A percentile compares a stretch with the other conserved stretches of the same genome.
Conservation (phyloP, 2,797 vertebrate genomes). For the Helicolenus hilgendorfi region DNA sequence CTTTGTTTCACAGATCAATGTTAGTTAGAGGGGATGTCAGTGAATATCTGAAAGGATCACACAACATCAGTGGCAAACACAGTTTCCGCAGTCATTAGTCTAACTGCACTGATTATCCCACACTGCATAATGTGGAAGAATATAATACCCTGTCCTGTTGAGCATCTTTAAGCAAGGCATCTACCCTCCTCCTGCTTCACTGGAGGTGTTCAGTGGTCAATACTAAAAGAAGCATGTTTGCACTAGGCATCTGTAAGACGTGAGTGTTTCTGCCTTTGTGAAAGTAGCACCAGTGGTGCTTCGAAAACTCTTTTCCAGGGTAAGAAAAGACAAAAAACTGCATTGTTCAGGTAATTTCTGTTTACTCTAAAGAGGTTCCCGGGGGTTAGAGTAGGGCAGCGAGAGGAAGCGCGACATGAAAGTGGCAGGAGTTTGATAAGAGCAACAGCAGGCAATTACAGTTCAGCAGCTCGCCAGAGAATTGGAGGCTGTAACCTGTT, state of each 20-base stretch:
- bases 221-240: neutral
- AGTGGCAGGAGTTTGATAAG: constrained; percentile 75
- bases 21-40: neutral
- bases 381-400: constrained; percentile 39
- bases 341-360: constrained; percentile 50
- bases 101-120: neutral
- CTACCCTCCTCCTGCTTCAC: neutral
- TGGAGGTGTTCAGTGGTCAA: neutral
- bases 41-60: constrained; percentile 1
- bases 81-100: constrained; percentile 11
- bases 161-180: constrained; percentile 7
- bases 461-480: constrained; percentile 65
- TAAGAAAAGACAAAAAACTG: constrained; percentile 12
- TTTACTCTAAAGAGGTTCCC: constrained; percentile 44
- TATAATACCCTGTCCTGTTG: neutral
- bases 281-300: neutral
- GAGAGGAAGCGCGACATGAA: constrained; percentile 48
- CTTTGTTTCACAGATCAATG: constrained; percentile 27
- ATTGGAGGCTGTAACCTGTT: constrained; percentile 73
- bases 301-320: neutral
- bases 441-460: constrained; percentile 80
- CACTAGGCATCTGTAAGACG: neutral
- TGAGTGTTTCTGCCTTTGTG: neutral
- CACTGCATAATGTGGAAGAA: constrained; percentile 15
- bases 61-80: constrained; percentile 3